Conservation (phyloP, 2,113 vertebrate genomes). For the Acrocephalus arundinaceus region DNA sequence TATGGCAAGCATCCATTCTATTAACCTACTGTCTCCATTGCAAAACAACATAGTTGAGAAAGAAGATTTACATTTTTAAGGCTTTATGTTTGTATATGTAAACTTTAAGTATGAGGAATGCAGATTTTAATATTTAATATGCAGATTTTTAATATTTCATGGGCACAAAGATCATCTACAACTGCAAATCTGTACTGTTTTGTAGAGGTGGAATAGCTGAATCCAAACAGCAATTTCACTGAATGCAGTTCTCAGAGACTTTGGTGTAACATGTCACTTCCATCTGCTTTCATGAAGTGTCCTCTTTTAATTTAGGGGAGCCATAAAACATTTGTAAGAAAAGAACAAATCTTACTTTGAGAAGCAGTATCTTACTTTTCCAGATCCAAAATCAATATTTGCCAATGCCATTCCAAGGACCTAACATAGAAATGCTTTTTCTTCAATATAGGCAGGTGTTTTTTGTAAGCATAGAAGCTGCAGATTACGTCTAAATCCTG, state of each 20-base stretch:
- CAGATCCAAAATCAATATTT: not conserved
- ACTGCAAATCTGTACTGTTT: not conserved
- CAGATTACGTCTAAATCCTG: not conserved
- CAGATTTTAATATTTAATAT: not conserved
- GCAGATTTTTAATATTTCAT: not conserved
- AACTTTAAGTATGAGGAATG: not conserved
- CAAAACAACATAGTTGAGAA: not conserved
- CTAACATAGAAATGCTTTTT: not conserved
- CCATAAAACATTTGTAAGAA: not conserved
- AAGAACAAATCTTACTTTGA: not conserved
- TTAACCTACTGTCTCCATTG: not conserved
- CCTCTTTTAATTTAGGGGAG: not conserved
- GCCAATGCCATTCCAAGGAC: not conserved
- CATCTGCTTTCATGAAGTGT: not conserved
- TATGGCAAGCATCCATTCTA: not conserved
- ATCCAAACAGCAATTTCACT: not conserved
- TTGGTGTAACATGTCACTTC: not conserved
- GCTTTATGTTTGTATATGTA: not conserved
- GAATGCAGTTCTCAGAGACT: not conserved
- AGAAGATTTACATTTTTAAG: not conserved
- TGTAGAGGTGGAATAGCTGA: not conserved
- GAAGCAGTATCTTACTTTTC: not conserved
- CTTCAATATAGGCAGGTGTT: not conserved
- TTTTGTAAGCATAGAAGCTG: not conserved
- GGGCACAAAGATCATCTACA: not conserved